Base-by-base conservation (phyloP, 2,797 vertebrate species). In the Myripristis jacobus region DNA sequence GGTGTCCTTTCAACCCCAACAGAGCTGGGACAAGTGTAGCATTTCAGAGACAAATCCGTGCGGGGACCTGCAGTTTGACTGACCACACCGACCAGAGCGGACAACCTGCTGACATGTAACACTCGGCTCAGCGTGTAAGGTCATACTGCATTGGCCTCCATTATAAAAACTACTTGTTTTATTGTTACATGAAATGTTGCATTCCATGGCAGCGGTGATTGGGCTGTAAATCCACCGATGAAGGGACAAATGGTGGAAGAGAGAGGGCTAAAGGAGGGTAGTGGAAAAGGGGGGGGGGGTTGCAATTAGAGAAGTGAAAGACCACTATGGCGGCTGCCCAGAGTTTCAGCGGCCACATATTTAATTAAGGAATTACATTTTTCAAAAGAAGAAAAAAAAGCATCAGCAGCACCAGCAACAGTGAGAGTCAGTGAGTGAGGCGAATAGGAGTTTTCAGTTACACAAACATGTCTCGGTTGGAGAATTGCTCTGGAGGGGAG, bases 231-330 rank as follows among this genome's bases (percentile, higher is more conserved):
- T 87, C 51, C 59, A 11, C 59, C 13, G 67, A 77, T 69, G 61
- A 70, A 44, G n/a, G 53, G 48, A 64, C 55, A 48, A 76, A 66
- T 12, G 46, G 65, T 46, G 3, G 29, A 51, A 66, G 21, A 21
- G 16, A 25, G 43, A 31, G 31, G 58, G 43, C 16, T n/a, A 46
- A 34, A 59, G 52, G 16, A 43, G 38, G 41, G 62, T 11, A 21
- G 22, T 5, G 34, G 51, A 43, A 29, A 24, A 55, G 7, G 16
- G 19, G 43, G 41, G 48, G 51, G 43, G 41, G 48, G 51, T 1
- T 62, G 73, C 80, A 91, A 91, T 91, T 90, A 89, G 29, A 68
- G 44, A 13, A 80, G 41, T 61, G 63, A 82, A 73, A 85, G 86
- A 90, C 89, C 89, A 89, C 88, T 88, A 52, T 65, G 68, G 76